These are phyloP conservation scores for Mirounga angustirostris DNA, from an alignment of 2,113 vertebrate genomes.

Conservation along the genomic window DNA sequence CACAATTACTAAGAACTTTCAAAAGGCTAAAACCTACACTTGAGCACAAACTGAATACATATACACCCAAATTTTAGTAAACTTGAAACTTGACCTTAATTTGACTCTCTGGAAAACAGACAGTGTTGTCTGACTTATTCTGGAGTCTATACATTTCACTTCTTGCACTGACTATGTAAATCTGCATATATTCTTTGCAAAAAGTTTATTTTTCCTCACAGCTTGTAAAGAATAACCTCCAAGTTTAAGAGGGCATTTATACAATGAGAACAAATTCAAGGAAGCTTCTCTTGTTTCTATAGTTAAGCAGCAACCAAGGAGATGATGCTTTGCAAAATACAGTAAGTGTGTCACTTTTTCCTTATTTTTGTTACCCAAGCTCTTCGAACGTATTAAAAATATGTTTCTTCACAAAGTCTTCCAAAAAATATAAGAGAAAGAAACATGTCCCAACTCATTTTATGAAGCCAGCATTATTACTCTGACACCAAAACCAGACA, in stretches of 20 bases:
- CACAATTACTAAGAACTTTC: neutral
- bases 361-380: neutral
- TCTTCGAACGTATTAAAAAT: neutral
- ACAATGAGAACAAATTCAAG: neutral
- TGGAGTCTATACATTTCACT: neutral
- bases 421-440: neutral
- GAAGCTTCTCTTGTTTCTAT: neutral
- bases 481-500: neutral
- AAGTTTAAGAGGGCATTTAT: neutral
- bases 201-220: neutral
- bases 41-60: neutral
- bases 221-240: neutral
- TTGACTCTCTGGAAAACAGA: neutral
- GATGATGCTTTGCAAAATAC: neutral
- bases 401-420: neutral
- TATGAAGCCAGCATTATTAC: neutral
- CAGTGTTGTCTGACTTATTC: neutral
- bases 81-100: neutral
- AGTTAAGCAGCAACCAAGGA: conserved; percentile 3
- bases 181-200: neutral
- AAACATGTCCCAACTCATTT: neutral
- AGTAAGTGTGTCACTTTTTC: neutral
- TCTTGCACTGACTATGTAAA: neutral
- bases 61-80: neutral
- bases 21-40: conserved; percentile 32